phyloP scores from a whole-genome alignment of 2,113 vertebrate species.

The Pluvialis apricaria region DNA sequence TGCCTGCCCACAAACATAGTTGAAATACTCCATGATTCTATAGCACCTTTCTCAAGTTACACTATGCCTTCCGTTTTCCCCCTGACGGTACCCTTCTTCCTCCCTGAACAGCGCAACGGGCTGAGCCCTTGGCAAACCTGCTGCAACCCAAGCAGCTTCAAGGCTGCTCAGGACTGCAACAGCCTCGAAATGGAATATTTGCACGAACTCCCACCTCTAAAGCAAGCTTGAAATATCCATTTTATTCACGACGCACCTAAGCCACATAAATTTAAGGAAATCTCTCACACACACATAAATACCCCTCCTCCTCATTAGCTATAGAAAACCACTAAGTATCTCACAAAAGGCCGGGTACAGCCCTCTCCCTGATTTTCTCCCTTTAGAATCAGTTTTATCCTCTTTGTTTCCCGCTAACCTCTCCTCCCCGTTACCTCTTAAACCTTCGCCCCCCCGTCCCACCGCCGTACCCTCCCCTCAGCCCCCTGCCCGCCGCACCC shows the following conservation, averaged over 20 bases:
- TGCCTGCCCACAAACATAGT: fast-evolving
- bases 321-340: neutral
- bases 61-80: fast-evolving
- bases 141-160: neutral
- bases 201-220: fast-evolving
- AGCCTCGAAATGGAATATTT: fast-evolving
- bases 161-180: neutral
- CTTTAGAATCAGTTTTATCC: fast-evolving
- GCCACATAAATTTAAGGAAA: neutral
- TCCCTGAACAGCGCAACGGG: fast-evolving
- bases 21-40: neutral
- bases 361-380: fast-evolving
- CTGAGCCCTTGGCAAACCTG: neutral
- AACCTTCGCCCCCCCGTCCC: neutral
- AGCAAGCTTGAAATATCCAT: fast-evolving
- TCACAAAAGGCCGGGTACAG: fast-evolving
- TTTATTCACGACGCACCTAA: fast-evolving
- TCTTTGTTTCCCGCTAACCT: neutral
- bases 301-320: fast-evolving
- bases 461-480: too few species aligned
- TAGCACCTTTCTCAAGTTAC: fast-evolving
- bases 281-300: neutral
- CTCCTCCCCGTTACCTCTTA: neutral
- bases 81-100: fast-evolving
- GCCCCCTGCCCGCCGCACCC: neutral